Evolutionary conservation across 2,888 invertebrate genomes (phyloP), one percentile per base, ranked within the genome.

Genomic region (Aproaerema taeniolella): DNA sequence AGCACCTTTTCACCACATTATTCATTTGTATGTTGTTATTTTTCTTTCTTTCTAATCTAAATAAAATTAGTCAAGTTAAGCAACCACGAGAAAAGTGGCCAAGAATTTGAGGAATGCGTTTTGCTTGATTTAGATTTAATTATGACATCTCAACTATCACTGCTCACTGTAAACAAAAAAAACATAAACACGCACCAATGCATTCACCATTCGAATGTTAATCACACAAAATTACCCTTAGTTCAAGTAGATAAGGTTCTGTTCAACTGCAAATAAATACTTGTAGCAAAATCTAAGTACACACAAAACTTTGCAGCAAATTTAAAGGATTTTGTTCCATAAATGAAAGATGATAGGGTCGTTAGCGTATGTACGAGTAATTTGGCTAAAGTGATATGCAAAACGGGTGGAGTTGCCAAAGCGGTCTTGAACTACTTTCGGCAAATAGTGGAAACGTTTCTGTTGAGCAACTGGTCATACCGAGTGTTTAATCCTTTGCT

Each of bases 381-480:
- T 20, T 26, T 26, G 26, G 26, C n/a, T 13, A 10, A n/a, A 40
- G 43, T 52, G 56, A 61, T 66, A 70, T 67, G 69, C 66, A 68
- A 65, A 69, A 58, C 50, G 39, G 45, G 33, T 47, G 50, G 62
- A 59, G 64, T 74, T 76, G 66, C 70, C 58, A 31, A 25, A 35
- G 46, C 55, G 67, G 41, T 69, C 72, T 70, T 72, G 68, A 67
- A 68, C 74, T 74, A 74, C 70, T 69, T 67, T 63, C 69, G 66
- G 61, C 66, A 53, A 60, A 61, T 54, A 61, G 61, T 67, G 67
- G 66, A 71, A 71, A 68, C 55, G 52, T 61, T 62, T 57, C 8
- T 20, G 63, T 71, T 70, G 64, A 47, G 65, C 57, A 69, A 66
- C 55, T 52, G 49, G 52, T 39, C 31, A 32, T 30, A 31, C 31